Evolutionary conservation across 1,140 invertebrate species (phyloP), one percentile per base, ranked within the genome.

Genomic region (Brachionus sp.): DNA sequence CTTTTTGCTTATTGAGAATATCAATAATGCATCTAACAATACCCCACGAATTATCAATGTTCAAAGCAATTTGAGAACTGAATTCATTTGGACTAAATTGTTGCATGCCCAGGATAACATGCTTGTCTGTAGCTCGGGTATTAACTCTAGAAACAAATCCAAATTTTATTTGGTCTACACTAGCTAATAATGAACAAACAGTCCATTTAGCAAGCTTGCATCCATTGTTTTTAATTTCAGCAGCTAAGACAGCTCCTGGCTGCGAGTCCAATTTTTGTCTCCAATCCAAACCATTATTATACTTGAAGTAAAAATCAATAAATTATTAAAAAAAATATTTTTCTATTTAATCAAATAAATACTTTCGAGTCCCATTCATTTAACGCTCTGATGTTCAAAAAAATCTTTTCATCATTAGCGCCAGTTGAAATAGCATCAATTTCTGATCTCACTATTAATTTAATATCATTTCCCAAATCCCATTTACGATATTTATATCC

Each of bases 121-220:
- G 98, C 84, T 96, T 95, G 57, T 95, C 93, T 37, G 96, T 95
- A 89, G 98, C 97, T 50, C 95, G 92, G 0, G 95, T 92, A 87
- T 95, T 94, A 1, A 93, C 92, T 84, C 98, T 93, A 5, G 96
- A 98, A 2, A 99, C 97, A 90, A 98, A 98, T 4, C 97, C 97
- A 90, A 99, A 96, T 90, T 99, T 99, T 80, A 99, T 92, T 88
- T 97, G 95, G 90, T 98, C 96, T 16, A 96, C 97, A 4, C 97
- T 96, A 75, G 96, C 96, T 5, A 99, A 90, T 16, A 99, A 90
- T 29, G 97, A 95, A 84, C 86, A 86, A 5, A 98, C 94, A 0
- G 98, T 99, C 97, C 98, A 99, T 88, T 98, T 99, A 68, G 97
- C 96, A 77, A 99, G 90, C 89, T 99, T 99, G 90, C 95, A 98